Percentiles rank a stretch among this genome's conserved stretches.
These are phyloP conservation scores for Metaphire vulgaris DNA, from an alignment of 1,140 invertebrate species.

Conservation along the genomic window DNA sequence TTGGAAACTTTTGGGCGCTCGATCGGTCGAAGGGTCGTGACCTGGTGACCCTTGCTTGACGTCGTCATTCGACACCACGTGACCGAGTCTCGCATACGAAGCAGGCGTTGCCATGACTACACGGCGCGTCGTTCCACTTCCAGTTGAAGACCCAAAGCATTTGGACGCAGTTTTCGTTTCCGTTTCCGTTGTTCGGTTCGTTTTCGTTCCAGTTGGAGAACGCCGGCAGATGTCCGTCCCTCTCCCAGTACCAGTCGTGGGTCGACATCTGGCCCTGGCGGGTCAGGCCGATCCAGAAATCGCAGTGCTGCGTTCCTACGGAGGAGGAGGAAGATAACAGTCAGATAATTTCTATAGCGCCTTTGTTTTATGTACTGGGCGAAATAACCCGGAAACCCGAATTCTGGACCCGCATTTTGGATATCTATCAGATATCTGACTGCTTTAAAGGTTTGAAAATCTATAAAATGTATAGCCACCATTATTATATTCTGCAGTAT, in stretches of 20 bases:
- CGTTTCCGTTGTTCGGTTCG: slow-evolving; percentile 27
- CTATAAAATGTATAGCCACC: too few relatives aligned
- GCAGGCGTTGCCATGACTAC: slow-evolving; percentile 22
- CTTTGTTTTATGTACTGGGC: too few relatives aligned
- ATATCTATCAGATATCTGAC: too few relatives aligned
- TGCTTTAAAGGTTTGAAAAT: too few relatives aligned
- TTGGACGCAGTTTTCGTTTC: slow-evolving; percentile 23
- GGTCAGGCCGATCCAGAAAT: slow-evolving; percentile 23
- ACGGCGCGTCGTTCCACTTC: slow-evolving; percentile 25
- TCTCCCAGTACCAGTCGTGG: slow-evolving; percentile 20
- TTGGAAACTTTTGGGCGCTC: too few relatives aligned
- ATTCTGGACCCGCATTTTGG: too few relatives aligned
- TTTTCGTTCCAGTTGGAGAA: slow-evolving; percentile 25
- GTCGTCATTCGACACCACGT: too few relatives aligned
- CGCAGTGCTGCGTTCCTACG: slow-evolving; percentile 20
- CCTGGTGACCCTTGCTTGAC: too few relatives aligned
- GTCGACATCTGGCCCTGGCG: not conserved
- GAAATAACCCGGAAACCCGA: too few relatives aligned
- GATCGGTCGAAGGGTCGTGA: not conserved
- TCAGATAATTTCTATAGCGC: too few relatives aligned
- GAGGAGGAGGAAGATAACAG: too few relatives aligned
- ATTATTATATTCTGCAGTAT: too few relatives aligned
- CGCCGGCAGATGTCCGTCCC: not conserved
- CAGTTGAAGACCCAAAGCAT: slow-evolving; percentile 27
- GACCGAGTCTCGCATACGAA: slow-evolving; percentile 20